Evolutionary conservation across 1,140 invertebrate species (phyloP), one percentile per base, ranked within the genome.

Genomic region (Dreissena polymorpha): DNA sequence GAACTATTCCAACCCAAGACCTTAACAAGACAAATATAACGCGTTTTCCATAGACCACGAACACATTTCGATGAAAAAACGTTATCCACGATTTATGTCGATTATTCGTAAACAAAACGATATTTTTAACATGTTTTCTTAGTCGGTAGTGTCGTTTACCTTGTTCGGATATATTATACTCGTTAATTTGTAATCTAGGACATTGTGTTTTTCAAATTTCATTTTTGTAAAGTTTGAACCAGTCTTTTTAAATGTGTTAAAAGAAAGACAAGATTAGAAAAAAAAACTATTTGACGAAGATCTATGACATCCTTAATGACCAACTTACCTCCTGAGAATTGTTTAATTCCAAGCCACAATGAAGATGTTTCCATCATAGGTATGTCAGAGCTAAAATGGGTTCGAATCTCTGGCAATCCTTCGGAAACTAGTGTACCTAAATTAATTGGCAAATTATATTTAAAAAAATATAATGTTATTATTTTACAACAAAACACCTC

Each of bases 341-440:
- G 71, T 57, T 18, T n/a, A 10, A 73, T 25, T n/a, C 71, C 71
- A 10, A 10, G 10, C 71, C 71, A 73, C 29, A 25, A 16, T 21
- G 71, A 73, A 53, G 51, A 23, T 12, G n/a, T 18, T 29, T 50
- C 39, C 50, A 73, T 10, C 5, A 60, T 55, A 0, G 71, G 71
- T 10, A 55, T 8, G 21, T 23, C 25, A 27, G 71, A 73, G 12
- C n/a, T 73, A 14, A 73, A 27, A 14, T 55, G 8, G 0, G 57
- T 55, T 10, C 27, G n/a, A 8, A 73, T 10, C 3, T 21, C 71
- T 2, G 51, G 16, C 14, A 73, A 39, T 7, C 71, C 71, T 7
- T 57, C 27, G 6, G 71, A 23, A 60, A 73, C 27, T 14, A 73
- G 27, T 8, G 71, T 73, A 13, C 71, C 71, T 73, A 8, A 27